A percentile compares a stretch with the other conserved stretches of the same genome.
phyloP scores from a whole-genome alignment of 2,888 invertebrate species.

The Trilocha varians region DNA sequence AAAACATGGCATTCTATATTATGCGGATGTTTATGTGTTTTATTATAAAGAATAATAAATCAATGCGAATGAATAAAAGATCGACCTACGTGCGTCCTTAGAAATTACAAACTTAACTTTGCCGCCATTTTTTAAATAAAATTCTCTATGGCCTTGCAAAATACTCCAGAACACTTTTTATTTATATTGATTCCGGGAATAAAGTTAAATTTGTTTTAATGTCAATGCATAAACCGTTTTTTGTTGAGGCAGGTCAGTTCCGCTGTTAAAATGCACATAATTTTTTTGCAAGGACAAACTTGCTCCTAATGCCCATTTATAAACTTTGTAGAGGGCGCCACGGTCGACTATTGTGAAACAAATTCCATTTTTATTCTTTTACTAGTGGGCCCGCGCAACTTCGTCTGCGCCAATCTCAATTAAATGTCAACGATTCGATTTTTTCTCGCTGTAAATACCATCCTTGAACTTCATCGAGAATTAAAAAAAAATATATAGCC shows the following conservation, averaged over 20 bases:
- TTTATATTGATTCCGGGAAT: too few relatives aligned
- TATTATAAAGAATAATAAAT: background rate
- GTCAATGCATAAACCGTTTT: conserved; percentile 2
- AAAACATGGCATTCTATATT: conserved; percentile 1
- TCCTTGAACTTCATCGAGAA: too few relatives aligned
- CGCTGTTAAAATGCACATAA: conserved; percentile 5
- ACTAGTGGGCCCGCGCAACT: too few relatives aligned
- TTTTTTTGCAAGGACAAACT: conserved; percentile 3
- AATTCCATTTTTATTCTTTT: too few relatives aligned
- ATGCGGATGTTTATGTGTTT: conserved; percentile 4
- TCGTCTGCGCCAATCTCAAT: too few relatives aligned
- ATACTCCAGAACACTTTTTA: too few relatives aligned
- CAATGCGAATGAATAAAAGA: conserved; percentile 4
- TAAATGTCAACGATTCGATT: too few relatives aligned
- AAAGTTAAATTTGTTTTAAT: background rate
- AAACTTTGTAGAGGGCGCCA: background rate
- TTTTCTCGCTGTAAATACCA: too few relatives aligned
- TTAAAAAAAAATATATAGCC: too few relatives aligned
- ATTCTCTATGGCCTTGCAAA: too few relatives aligned
- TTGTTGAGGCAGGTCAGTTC: conserved; percentile 7
- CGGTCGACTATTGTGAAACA: too few relatives aligned
- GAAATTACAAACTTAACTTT: conserved; percentile 1
- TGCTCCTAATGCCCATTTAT: background rate
- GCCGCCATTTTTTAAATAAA: background rate
- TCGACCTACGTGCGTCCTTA: conserved; percentile 4